phyloP scores from a whole-genome alignment of 2,113 vertebrate species.

The Aphyosemion australe region DNA sequence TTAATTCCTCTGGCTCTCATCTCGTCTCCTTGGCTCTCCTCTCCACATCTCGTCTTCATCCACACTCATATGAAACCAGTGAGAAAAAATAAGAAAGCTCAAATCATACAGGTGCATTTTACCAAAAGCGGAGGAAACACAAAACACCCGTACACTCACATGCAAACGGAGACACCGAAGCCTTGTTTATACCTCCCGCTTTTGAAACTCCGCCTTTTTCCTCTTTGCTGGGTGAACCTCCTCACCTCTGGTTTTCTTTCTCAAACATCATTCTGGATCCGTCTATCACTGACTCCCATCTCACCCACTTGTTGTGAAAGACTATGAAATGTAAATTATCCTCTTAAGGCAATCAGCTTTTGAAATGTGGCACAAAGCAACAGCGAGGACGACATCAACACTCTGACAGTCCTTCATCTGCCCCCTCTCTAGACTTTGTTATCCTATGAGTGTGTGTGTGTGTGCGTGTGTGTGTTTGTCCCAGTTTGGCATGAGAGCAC shows the following conservation, averaged over 20 bases:
- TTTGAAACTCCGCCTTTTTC: constrained; percentile 21
- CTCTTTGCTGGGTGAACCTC: constrained; percentile 53
- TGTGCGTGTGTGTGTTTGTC: constrained; percentile 47
- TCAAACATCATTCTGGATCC: constrained; percentile 51
- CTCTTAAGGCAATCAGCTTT: constrained; percentile 75
- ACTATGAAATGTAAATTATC: constrained; percentile 76
- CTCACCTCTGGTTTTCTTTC: constrained; percentile 56
- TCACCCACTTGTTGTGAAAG: constrained; percentile 70
- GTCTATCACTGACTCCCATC: constrained; percentile 48
- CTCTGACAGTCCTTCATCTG: constrained; percentile 68
- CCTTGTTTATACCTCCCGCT: constrained; percentile 45
- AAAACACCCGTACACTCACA: constrained; percentile 22
- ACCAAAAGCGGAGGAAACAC: constrained; percentile 48
- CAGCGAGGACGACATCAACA: constrained; percentile 71
- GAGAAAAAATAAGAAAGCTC: constrained; percentile 45
- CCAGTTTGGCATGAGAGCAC: constrained; percentile 66
- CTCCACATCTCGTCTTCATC: constrained; percentile 46
- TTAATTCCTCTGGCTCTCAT: constrained; percentile 65
- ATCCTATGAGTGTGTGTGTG: constrained; percentile 11
- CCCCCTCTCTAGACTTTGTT: constrained; percentile 54
- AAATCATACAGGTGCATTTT: constrained; percentile 62
- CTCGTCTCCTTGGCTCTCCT: constrained; percentile 60
- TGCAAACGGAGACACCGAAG: constrained; percentile 20
- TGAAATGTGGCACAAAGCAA: constrained; percentile 73
- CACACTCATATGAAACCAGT: constrained; percentile 56